These are phyloP conservation scores for Chloropsis hardwickii DNA, from an alignment of 2,113 vertebrate species.

Conservation along the genomic window DNA sequence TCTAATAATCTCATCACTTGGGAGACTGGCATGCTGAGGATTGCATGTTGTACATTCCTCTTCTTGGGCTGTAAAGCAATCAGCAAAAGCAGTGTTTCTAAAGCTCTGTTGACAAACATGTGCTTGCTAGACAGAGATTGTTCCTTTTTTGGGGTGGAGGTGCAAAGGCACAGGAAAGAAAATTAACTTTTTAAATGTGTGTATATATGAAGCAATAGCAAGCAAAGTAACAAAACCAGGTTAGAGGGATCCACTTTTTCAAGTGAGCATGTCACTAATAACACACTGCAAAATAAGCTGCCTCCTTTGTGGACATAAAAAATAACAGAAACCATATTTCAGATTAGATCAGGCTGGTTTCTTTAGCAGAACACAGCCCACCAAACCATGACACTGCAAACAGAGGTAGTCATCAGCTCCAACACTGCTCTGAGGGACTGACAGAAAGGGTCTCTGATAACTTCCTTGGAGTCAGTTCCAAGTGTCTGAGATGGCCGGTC, in stretches of 20 bases:
- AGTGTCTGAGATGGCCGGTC: neutral
- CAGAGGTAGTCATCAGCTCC: neutral
- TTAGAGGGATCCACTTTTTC: neutral
- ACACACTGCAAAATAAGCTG: neutral
- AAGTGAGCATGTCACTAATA: neutral
- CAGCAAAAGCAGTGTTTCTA: neutral
- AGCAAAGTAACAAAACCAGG: neutral
- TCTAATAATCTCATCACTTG: conserved; percentile 71
- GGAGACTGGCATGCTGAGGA: conserved; percentile 62
- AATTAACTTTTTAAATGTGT: neutral
- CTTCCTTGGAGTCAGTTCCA: neutral
- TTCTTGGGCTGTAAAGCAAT: neutral
- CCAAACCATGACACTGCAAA: neutral
- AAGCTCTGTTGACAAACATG: neutral
- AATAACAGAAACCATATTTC: neutral
- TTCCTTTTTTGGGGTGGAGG: neutral
- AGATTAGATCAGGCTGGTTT: neutral
- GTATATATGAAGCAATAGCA: neutral
- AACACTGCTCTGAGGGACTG: neutral
- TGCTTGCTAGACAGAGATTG: neutral
- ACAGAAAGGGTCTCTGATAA: neutral
- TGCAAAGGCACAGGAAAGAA: neutral
- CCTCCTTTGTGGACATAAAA: neutral
- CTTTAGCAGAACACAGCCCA: neutral
- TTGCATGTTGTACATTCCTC: neutral